Evolutionary conservation across 2,888 invertebrate genomes (phyloP), one percentile per base, ranked within the genome.

Genomic region (Bhutanitis thaidina): DNA sequence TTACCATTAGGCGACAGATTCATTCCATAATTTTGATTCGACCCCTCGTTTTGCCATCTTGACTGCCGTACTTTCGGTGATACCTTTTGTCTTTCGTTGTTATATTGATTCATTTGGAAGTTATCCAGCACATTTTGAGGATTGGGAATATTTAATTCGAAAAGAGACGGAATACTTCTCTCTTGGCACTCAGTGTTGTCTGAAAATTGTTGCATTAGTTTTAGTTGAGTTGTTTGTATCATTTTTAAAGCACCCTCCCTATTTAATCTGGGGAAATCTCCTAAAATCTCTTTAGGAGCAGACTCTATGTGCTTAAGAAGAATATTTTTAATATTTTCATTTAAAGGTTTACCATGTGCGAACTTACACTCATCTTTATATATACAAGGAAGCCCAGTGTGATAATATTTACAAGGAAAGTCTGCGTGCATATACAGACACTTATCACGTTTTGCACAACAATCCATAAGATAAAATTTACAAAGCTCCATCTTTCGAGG

Each of bases 381-480:
- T 58, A 92, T 92, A 80, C 98, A 98, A 49, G 94, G 94, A 79
- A 96, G 91, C 57, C 98, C 98, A 46, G 97, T 96, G 77, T 99
- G 98, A 83, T 94, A 98, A 88, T 95, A 98, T 91, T 98, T 98
- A 88, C 98, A 98, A 13, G 98, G 98, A 80, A 98, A 98, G 79
- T 98, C 98, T 67, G 95, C 93, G 87, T 98, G 98, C 96, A 98
- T 96, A 75, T 97, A 99, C 14, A 96, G 91, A 88, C 98, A 99
- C 82, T 97, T 96, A 65, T 97, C 97, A 67, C 96, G 94, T 87
- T 98, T 98, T 47, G 96, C 95, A 88, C 98, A 98, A 78, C 96
- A 96, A 62, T 97, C 97, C 94, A 96, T 96, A 54, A 98, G 85
- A 87, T 98, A 98, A 86, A 98, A 98, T 87, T 98, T 98, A 84